These are phyloP conservation scores for Drosophila villosipedis DNA, from an alignment of 2,888 invertebrate genomes.

Conservation along the genomic window DNA sequence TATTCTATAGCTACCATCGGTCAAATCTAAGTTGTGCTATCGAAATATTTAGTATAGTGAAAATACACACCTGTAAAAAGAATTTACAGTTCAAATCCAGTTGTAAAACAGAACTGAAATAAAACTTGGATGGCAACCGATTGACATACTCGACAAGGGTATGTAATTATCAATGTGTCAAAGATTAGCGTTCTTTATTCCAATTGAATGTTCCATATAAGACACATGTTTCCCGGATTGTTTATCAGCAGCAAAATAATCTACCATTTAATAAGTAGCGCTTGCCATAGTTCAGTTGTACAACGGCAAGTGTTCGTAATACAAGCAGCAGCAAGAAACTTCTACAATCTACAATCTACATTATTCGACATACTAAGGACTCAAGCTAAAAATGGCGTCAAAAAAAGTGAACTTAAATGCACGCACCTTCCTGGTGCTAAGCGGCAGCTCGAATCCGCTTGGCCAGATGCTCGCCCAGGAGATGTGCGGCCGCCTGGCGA, in stretches of 20 bases:
- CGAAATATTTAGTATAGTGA: too few relatives aligned
- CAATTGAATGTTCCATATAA: slow-evolving; percentile 19
- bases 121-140: too few relatives aligned
- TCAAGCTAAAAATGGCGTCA: slow-evolving; percentile 64
- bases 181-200: neutral
- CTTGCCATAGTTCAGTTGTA: slow-evolving; percentile 70
- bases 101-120: neutral
- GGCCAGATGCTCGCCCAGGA: slow-evolving; percentile 92
- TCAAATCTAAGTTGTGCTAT: neutral
- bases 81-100: neutral
- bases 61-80: too few relatives aligned
- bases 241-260: slow-evolving; percentile 56
- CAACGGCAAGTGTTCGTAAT: slow-evolving; percentile 56
- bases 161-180: neutral
- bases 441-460: slow-evolving; percentile 94
- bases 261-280: slow-evolving; percentile 26
- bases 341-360: slow-evolving; percentile 2
- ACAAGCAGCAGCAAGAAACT: slow-evolving; percentile 18
- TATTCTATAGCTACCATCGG: neutral
- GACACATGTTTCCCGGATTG: slow-evolving; percentile 13
- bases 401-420: slow-evolving; percentile 87
- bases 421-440: slow-evolving; percentile 89
- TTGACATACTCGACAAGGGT: slow-evolving; percentile 13
- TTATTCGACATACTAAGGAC: slow-evolving; percentile 5
- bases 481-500: slow-evolving; percentile 88